A percentile compares a stretch with the other conserved stretches of the same genome.
Evolutionary conservation across 2,113 vertebrate genomes (phyloP).

Genomic region (Leucopsar rothschildi): DNA sequence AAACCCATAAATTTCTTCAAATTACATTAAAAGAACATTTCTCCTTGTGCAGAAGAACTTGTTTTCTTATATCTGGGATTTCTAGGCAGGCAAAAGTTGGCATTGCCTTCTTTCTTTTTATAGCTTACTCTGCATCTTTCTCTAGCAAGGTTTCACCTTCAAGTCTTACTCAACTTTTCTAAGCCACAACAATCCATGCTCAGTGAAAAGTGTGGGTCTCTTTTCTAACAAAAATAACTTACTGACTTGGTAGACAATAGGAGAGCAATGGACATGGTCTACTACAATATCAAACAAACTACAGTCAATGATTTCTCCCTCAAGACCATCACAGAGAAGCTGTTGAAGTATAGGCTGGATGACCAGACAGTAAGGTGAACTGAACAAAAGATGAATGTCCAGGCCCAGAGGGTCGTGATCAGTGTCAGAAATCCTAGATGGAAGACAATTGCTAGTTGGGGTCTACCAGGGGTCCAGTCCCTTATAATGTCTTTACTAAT

Average conservation of each 20-base stretch:
- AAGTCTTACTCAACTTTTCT: neutral
- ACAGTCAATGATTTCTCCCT: neutral
- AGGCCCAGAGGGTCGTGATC: accelerated
- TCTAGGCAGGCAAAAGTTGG: neutral
- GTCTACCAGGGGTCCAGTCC: neutral
- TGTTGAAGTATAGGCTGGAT: neutral
- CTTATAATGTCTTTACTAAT: neutral
- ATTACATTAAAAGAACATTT: neutral
- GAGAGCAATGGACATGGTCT: neutral
- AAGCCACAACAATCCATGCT: neutral
- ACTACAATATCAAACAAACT: neutral
- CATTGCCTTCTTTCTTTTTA: neutral
- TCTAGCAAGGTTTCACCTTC: neutral
- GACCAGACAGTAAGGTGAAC: neutral
- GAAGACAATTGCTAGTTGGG: neutral
- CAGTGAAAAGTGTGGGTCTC: neutral
- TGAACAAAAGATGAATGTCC: neutral
- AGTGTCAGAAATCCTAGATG: neutral
- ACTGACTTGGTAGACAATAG: neutral
- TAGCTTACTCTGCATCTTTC: neutral
- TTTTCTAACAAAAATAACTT: neutral
- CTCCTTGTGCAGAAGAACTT: neutral
- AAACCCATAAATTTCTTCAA: neutral
- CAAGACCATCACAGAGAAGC: neutral
- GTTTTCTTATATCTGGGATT: neutral